Base-by-base conservation (phyloP, 1,140 invertebrate genomes). In the Asbolus verrucosus region DNA sequence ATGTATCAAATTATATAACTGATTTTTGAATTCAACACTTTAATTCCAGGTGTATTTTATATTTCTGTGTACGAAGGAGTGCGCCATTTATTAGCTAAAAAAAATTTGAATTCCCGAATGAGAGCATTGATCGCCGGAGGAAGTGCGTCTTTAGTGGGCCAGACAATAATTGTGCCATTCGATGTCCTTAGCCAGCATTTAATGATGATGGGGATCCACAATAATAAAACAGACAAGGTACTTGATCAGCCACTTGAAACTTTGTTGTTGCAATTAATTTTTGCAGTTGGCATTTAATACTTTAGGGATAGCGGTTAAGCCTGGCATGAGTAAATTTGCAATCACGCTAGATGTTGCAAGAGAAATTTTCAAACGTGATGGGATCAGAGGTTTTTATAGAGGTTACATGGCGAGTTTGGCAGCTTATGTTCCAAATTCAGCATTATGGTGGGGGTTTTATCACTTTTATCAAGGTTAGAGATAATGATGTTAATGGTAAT, bases 401-500 rank as follows among this genome's bases (percentile, higher is more conserved):
- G 97, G 97, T 0, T 98, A 98, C 81, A 85, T 91, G 19, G 94
- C 95, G 16, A 98, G 96, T 13, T 83, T 98, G 0, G 90, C 91
- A 71, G 92, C 94, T 1, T 98, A 97, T 83, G 95, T 97, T 67
- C 96, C 96, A 5, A 98, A 96, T 81, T 96, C 94, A 67, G 96
- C 95, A 6, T 85, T 98, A 14, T 98, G 96, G 96, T 98, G 96
- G 96, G 91, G 90, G 24, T 92, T 98, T 75, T 98, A 98, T 84
- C 94, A 95, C 67, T 86, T 92, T 41, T 98, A 97, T 83, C 94
- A 96, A 89, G 94, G 95, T 97, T 3, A 27, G 24, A 3, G 18
- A 46, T n/a, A 46, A 19, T 9, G 2, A 19, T 46, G 15, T 46
- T 46, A 16, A n/a, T n/a, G n/a, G n/a, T 38, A 9, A 38, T 30